Evolutionary conservation across 2,797 vertebrate genomes (phyloP), one percentile per base, ranked within the genome.

Genomic region (Ispidina lecontei): DNA sequence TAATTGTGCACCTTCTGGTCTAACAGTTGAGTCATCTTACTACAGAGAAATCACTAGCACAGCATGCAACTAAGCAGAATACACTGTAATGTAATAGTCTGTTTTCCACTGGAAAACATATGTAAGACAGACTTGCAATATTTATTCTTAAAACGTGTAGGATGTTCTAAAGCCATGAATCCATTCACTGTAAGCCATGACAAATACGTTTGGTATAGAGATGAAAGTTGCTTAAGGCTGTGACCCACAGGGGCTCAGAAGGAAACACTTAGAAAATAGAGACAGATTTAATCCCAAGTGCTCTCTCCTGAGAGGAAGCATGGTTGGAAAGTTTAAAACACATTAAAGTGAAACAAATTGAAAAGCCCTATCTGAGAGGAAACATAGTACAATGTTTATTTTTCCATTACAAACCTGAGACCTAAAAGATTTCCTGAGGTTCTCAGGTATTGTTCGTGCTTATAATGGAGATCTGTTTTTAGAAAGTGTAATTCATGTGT

Each of bases 341-440:
- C 76, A 82, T 90, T 97, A 91, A 58, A 97, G 93, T 93, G 91
- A 96, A 96, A 96, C 94, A 91, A 96, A 96, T 69, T 94, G 90
- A 96, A 93, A 96, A 65, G 59, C 83, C 79, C 93, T 96, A 93
- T 97, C 96, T 96, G 81, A 96, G 93, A 97, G 96, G 94, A 98
- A 97, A 92, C 89, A 90, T 94, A 93, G 85, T 68, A 71, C 59
- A 92, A 41, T 97, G 95, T 97, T 97, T 96, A 89, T 96, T 96
- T 97, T 97, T 97, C 91, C 93, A 90, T 96, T 92, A 94, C 84
- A 96, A 94, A 93, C 68, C 77, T 94, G 86, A 91, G 92, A 86
- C 82, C 94, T 54, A 89, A 95, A 96, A 95, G 62, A 74, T 96
- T 97, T 96, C 92, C 89, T 94, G 95, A 79, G 73, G 84, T 97